phyloP scores from a whole-genome alignment of 2,113 vertebrate genomes.

The Elephantulus edwardii region DNA sequence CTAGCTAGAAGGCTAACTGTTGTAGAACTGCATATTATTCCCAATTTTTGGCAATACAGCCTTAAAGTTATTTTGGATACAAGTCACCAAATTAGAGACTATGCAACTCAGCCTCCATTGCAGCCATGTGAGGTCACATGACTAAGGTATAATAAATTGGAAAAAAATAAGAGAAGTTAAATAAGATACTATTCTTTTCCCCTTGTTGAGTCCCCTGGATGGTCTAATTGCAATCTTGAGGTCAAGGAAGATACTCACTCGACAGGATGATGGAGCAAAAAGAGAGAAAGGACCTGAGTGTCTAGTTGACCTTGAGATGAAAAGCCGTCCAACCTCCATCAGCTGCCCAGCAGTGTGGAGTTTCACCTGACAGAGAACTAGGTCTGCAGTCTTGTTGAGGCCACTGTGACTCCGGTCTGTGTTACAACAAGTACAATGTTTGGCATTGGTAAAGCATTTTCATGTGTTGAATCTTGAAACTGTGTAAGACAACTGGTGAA shows the following conservation, averaged over 20 bases:
- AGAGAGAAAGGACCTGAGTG: neutral
- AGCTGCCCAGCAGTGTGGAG: neutral
- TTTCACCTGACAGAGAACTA: neutral
- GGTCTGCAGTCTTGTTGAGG: conserved; percentile 23
- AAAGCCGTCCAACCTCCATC: neutral
- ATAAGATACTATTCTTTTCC: neutral
- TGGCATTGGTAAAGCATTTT: conserved; percentile 6
- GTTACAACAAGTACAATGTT: neutral
- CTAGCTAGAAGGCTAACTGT: conserved; percentile 17
- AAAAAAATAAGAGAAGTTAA: neutral
- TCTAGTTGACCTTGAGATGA: neutral
- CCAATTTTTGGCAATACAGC: neutral
- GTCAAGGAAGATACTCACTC: neutral
- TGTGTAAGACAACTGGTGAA: neutral
- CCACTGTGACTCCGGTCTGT: neutral
- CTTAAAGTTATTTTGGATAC: neutral
- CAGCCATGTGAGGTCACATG: neutral
- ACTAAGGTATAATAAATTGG: conserved; percentile 43
- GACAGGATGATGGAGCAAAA: neutral
- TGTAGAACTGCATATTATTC: neutral
- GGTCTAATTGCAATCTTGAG: neutral
- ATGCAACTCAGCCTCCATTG: conserved; percentile 44
- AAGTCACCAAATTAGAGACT: neutral
- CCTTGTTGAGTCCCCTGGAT: neutral
- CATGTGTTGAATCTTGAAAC: neutral